Evolutionary conservation across 2,888 invertebrate species (phyloP).

Genomic region (Protophormia terraenovae): DNA sequence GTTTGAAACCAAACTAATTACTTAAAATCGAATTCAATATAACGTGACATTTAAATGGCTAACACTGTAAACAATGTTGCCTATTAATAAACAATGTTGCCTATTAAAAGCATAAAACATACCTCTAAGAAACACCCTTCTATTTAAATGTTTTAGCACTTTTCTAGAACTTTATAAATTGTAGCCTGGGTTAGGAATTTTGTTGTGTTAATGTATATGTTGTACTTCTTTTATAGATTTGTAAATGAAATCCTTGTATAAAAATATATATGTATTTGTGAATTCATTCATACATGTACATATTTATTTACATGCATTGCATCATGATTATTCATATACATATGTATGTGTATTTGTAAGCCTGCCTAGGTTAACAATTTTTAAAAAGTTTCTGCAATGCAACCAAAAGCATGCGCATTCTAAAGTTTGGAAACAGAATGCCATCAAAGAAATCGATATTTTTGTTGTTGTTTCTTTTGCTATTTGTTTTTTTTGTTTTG

Average conservation of each 20-base stretch:
- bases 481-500: neutral
- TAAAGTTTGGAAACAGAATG: constrained; percentile 14
- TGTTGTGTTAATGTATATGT: neutral
- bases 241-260: neutral
- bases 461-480: constrained; percentile 41
- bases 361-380: constrained; percentile 66
- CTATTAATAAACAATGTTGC: no score
- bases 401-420: constrained; percentile 57
- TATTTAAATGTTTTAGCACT: no score
- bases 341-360: constrained; percentile 9
- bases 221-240: neutral
- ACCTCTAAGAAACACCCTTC: no score
- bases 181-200: neutral
- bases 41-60: no score
- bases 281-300: constrained; percentile 21
- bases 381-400: constrained; percentile 57
- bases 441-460: constrained; percentile 64
- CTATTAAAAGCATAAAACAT: no score
- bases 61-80: no score
- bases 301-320: constrained; percentile 20
- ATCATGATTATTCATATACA: constrained; percentile 21
- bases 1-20: no score
- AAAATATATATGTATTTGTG: neutral
- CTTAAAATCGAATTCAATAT: no score
- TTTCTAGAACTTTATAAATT: no score